Evolutionary conservation across 2,797 vertebrate genomes (phyloP).

Genomic region (Zalophus californianus): DNA sequence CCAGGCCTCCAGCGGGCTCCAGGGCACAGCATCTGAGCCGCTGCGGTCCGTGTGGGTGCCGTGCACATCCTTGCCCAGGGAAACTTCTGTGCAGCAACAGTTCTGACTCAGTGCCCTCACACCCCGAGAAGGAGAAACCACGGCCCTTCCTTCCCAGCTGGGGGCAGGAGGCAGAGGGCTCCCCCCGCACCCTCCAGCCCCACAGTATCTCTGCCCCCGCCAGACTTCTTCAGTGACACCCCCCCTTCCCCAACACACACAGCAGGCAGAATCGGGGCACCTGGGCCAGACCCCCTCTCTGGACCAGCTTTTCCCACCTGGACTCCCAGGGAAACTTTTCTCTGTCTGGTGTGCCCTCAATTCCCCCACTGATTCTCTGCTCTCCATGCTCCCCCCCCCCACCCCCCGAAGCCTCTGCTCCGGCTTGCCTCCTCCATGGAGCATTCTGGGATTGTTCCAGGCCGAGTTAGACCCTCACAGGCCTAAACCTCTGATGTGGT

Average conservation of each 20-base stretch:
- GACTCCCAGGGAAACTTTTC: background rate
- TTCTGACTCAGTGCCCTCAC: background rate
- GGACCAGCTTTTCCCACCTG: background rate
- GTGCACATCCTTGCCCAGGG: background rate
- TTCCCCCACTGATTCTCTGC: background rate
- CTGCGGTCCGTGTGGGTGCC: background rate
- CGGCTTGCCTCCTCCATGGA: background rate
- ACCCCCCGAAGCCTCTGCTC: background rate
- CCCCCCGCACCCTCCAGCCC: background rate
- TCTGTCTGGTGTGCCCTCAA: background rate
- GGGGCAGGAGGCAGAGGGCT: background rate
- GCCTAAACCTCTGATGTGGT: background rate
- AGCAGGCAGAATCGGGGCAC: background rate
- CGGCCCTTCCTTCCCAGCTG: background rate
- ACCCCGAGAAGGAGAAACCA: background rate
- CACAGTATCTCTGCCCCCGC: background rate
- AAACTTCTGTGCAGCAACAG: background rate
- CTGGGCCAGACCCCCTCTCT: background rate
- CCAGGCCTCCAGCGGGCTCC: background rate
- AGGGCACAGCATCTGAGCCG: background rate
- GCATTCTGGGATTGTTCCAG: background rate
- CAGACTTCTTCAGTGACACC: background rate
- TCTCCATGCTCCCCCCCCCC: background rate
- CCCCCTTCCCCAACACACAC: no score
- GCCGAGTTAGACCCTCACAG: background rate